Evolutionary conservation across 2,888 invertebrate species (phyloP).

Genomic region (Amorpha juglandis): DNA sequence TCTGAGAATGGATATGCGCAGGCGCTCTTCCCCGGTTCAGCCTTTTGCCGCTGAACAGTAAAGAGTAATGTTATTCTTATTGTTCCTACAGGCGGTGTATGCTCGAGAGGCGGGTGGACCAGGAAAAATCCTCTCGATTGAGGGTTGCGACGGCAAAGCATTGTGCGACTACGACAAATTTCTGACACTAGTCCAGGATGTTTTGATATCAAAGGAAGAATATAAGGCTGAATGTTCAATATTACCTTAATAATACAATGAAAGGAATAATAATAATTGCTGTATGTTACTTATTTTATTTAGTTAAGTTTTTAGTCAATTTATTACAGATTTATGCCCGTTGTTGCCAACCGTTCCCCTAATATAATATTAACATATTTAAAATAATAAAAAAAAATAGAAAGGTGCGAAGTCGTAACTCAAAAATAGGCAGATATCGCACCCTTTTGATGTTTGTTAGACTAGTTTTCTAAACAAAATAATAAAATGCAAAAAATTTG

Average conservation of each 20-base stretch:
- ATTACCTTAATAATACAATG: constrained; percentile 12
- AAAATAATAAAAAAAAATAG: no score
- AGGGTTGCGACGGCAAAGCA: constrained; percentile 68
- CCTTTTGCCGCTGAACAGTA: not conserved
- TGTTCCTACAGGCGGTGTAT: constrained; percentile 73
- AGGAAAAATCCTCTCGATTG: constrained; percentile 63
- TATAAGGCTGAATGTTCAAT: constrained; percentile 48
- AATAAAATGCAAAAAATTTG: not conserved
- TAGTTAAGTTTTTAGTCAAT: not conserved
- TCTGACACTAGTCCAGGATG: constrained; percentile 61
- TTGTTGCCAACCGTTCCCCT: no score
- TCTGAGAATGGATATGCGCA: no score
- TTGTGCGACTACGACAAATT: constrained; percentile 81
- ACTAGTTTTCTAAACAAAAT: no score
- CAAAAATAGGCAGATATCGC: no score
- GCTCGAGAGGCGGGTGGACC: constrained; percentile 67
- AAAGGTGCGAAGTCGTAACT: no score
- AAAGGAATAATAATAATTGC: not conserved
- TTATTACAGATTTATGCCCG: not conserved
- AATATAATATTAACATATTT: no score
- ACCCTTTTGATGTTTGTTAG: no score
- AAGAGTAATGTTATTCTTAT: not conserved
- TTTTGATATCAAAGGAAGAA: constrained; percentile 53
- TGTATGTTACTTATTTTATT: constrained; percentile 6
- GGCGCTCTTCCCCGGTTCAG: no score